Conservation (phyloP, 2,113 vertebrate genomes). For the Calypte anna region DNA sequence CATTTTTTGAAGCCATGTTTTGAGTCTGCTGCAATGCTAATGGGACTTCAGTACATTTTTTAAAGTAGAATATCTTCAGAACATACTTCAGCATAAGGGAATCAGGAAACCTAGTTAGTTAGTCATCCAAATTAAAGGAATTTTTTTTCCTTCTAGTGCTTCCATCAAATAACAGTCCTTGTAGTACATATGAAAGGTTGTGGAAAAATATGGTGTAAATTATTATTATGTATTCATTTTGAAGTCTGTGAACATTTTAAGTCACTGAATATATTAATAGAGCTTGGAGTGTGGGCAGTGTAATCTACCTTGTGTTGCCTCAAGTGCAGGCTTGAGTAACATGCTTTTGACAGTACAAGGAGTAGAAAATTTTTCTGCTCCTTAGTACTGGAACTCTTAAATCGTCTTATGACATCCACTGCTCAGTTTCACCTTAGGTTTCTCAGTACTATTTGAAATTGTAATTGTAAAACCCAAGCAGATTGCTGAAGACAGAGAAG, state of each 20-base stretch:
- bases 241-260: not conserved
- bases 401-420: not conserved
- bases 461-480: not conserved
- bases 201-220: not conserved
- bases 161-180: not conserved
- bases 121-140: not conserved
- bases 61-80: not conserved
- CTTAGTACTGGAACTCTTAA: not conserved
- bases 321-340: not conserved
- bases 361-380: not conserved
- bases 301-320: not conserved
- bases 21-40: not conserved
- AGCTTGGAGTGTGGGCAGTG: not conserved
- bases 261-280: not conserved
- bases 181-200: not conserved
- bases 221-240: not conserved
- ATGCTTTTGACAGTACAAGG: not conserved
- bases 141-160: not conserved
- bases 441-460: not conserved
- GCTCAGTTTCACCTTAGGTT: not conserved
- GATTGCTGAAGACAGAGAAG: not conserved
- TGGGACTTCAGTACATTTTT: not conserved
- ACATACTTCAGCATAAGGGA: not conserved
- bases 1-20: not conserved
- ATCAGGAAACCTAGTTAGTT: not conserved